These are phyloP conservation scores for Siderastrea radians DNA, from an alignment of 92 coral and sea anemone genomes.

Conservation along the genomic window DNA sequence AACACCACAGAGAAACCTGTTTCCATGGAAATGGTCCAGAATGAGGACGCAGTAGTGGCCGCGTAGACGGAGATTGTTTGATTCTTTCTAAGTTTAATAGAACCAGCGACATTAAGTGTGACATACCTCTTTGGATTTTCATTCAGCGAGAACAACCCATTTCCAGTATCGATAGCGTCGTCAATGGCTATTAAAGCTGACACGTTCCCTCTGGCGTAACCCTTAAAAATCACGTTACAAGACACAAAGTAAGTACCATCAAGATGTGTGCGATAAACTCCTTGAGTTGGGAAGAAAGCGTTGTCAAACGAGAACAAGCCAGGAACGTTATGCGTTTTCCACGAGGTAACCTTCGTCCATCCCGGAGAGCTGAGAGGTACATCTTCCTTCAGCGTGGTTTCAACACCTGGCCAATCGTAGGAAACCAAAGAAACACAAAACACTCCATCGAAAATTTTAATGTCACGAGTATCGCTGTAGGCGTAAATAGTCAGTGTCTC, in stretches of 20 bases:
- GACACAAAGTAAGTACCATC: constrained; percentile 68
- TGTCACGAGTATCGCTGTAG: background rate
- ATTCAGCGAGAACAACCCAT: constrained; percentile 46
- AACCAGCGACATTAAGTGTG: constrained; percentile 54
- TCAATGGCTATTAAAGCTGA: constrained; percentile 63
- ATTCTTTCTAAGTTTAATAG: constrained; percentile 38
- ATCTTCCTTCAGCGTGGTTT: constrained; percentile 41
- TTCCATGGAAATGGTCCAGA: constrained; percentile 35
- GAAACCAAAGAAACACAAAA: constrained; percentile 51
- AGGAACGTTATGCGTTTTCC: constrained; percentile 43
- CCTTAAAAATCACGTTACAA: constrained; percentile 50
- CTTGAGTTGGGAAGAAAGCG: constrained; percentile 49
- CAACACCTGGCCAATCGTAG: constrained; percentile 78
- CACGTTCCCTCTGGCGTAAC: constrained; percentile 42
- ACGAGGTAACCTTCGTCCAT: constrained; percentile 51
- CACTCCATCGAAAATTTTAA: constrained; percentile 16
- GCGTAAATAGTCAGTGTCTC: constrained; percentile 33
- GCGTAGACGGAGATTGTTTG: constrained; percentile 63
- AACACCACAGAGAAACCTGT: constrained; percentile 63
- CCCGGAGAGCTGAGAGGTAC: constrained; percentile 13
- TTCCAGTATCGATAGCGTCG: constrained; percentile 37
- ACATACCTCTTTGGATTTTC: constrained; percentile 22
- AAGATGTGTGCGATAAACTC: constrained; percentile 38
- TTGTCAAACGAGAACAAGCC: constrained; percentile 70
- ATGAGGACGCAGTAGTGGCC: constrained; percentile 4